These are phyloP conservation scores for Urocyon cinereoargenteus DNA, from an alignment of 2,797 vertebrate genomes.

Conservation along the genomic window DNA sequence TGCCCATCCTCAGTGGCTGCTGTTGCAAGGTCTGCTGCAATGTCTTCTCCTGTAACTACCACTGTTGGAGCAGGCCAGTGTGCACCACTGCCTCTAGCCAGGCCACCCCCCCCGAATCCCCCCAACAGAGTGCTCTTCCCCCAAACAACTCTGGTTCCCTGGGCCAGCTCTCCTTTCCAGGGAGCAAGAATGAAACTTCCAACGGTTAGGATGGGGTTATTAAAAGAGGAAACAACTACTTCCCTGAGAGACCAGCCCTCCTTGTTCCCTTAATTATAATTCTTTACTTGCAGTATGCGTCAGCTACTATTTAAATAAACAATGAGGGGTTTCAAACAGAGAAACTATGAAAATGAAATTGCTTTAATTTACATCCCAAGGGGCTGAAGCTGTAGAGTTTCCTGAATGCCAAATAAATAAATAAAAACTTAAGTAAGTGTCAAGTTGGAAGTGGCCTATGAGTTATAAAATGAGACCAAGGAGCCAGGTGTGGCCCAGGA, in stretches of 20 bases:
- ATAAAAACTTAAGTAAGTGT: conserved; percentile 37
- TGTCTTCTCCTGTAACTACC: not conserved
- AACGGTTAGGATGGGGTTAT: not conserved
- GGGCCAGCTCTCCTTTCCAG: not conserved
- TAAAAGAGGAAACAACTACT: not conserved
- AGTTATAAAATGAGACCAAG: not conserved
- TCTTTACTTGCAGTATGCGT: conserved; percentile 61
- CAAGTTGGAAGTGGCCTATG: not conserved
- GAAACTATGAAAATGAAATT: conserved; percentile 74
- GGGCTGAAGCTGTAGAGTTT: not conserved
- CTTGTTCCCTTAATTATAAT: conserved; percentile 60
- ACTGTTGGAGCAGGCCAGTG: fast-evolving
- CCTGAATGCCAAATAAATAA: conserved; percentile 64
- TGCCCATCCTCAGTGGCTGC: not conserved
- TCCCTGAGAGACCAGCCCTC: conserved; percentile 7
- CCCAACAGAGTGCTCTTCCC: not conserved
- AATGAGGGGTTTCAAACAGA: conserved; percentile 72
- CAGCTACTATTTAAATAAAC: conserved; percentile 69
- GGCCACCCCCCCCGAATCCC: not conserved
- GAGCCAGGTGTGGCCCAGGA: not conserved
- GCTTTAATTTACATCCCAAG: conserved; percentile 73
- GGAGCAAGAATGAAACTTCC: not conserved
- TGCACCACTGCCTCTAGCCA: fast-evolving
- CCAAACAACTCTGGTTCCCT: not conserved
- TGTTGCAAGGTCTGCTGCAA: not conserved